Percentiles rank a stretch among this genome's conserved stretches.
Evolutionary conservation across 2,113 vertebrate genomes (phyloP).

Genomic region (Cervus canadensis): DNA sequence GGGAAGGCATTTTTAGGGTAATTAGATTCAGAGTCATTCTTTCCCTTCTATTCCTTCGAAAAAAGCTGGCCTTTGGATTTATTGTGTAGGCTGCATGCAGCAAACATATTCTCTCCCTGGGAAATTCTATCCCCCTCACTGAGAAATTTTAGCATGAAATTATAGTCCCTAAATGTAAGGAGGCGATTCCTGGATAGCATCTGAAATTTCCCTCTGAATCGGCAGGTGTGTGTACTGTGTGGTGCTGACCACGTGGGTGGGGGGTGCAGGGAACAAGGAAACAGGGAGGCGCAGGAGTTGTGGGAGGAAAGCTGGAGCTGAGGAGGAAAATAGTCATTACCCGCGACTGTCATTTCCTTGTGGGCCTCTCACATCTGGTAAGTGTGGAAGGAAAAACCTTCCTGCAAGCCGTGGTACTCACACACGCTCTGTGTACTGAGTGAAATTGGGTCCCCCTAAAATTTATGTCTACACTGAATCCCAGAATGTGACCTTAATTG

Average conservation of each 20-base stretch:
- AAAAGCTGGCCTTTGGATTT: constrained; percentile 22
- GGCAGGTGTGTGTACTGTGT: background rate
- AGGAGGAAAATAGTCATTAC: background rate
- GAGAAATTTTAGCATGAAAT: constrained; percentile 24
- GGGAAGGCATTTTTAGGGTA: constrained; percentile 25
- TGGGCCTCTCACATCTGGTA: background rate
- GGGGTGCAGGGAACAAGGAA: background rate
- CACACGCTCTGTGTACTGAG: background rate
- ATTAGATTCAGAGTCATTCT: constrained; percentile 5
- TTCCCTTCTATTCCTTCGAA: background rate
- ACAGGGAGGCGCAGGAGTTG: background rate
- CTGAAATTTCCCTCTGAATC: background rate
- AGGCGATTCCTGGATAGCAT: background rate
- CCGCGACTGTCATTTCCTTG: background rate
- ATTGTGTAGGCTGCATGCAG: background rate
- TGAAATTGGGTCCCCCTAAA: background rate
- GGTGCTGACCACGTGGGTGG: background rate
- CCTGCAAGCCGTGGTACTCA: background rate
- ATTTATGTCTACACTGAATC: background rate
- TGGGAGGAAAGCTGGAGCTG: background rate
- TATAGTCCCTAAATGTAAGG: background rate
- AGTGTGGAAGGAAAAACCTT: background rate
- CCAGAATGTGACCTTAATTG: background rate
- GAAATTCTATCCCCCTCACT: background rate
- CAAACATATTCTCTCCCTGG: background rate